Percentiles rank a stretch among this genome's conserved stretches.
Evolutionary conservation across 2,797 vertebrate genomes (phyloP).

Genomic region (Anguilla pacifica): DNA sequence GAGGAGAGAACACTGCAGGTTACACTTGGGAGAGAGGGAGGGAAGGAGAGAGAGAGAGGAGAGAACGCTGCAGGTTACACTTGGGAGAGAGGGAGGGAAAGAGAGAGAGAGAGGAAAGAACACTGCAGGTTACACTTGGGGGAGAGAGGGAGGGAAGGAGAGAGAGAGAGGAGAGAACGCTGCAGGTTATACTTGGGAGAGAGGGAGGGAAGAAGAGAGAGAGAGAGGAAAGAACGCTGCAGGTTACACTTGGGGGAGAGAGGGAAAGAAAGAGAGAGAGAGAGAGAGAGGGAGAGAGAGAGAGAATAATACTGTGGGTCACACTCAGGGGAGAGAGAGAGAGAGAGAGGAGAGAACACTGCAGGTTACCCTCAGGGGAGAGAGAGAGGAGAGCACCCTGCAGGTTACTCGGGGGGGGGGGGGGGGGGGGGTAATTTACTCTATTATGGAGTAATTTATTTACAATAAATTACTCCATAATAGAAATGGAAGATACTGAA

Average conservation of each 20-base stretch:
- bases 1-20: too few species aligned
- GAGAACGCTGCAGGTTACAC: too few species aligned
- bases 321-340: slow-evolving; percentile 47
- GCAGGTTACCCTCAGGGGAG: background rate
- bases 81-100: background rate
- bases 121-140: background rate
- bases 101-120: background rate
- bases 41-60: background rate
- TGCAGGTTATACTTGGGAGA: background rate
- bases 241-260: background rate
- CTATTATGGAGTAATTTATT: too few species aligned
- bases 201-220: background rate
- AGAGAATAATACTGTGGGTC: too few species aligned
- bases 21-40: background rate
- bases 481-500: background rate
- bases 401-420: background rate
- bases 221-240: too few species aligned
- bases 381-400: background rate
- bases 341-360: slow-evolving; percentile 73
- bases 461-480: background rate
- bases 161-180: too few species aligned
- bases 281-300: too few species aligned
- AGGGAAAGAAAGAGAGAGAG: background rate
- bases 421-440: background rate
- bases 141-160: background rate